Evolutionary conservation across 2,888 invertebrate species (phyloP), one percentile per base, ranked within the genome.

Genomic region (Eilema griseolum): DNA sequence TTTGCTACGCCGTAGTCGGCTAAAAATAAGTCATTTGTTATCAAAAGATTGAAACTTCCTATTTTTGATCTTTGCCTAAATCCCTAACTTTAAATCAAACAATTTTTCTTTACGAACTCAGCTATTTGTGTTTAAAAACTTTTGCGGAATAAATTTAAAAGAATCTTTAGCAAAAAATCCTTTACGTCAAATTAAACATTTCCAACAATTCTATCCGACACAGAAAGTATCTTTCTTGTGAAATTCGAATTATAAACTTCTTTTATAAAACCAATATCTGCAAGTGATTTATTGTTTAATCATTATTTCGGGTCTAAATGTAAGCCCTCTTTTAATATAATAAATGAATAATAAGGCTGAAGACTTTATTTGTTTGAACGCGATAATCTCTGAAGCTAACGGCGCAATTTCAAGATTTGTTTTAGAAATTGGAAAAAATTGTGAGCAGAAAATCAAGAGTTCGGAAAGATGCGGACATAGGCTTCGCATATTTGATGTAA

Each of bases 61-160:
- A 20, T 20, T 28, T 5, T 5, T 28, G n/a, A 63, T 46, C 12
- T 26, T 12, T n/a, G 46, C 12, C 4, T 26, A 16, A 37, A 33
- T 33, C 37, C 23, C 16, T 16, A 12, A 23, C n/a, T n/a, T n/a
- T n/a, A 33, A 61, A 23, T 52, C 8, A 16, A 37, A 31, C 26
- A 33, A 65, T 31, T 65, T 31, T 56, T 65, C n/a, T 23, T 65
- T 57, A 2, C 31, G 16, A 56, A 65, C 56, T 56, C 23, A 23
- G 24, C 14, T 28, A n/a, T 33, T 7, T 1, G 10, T n/a, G n/a
- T 23, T 11, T 16, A 3, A 63, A 26, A 46, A 63, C 1, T 46
- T 41, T 46, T 37, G 0, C 4, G 3, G 46, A 20, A 26, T 20
- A 23, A 65, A 33, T 52, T n/a, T 23, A 3, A 33, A 52, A 23